Conservation (phyloP, 2,797 vertebrate genomes). For the Natrix natrix region DNA sequence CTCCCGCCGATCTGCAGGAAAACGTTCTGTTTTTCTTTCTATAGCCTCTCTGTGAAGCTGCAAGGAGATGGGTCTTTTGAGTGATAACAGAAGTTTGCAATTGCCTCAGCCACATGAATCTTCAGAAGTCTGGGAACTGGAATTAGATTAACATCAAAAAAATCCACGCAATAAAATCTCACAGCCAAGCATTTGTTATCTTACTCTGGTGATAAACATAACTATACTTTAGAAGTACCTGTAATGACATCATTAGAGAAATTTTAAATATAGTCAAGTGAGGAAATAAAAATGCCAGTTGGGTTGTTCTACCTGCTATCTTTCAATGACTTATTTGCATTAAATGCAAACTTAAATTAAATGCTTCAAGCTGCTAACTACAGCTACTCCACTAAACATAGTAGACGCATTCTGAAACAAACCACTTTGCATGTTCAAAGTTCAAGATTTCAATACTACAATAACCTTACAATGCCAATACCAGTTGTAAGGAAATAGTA, state of each 20-base stretch:
- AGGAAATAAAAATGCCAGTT: background rate
- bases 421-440: background rate
- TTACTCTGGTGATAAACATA: background rate
- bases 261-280: background rate
- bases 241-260: background rate
- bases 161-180: background rate
- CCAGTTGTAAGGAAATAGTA: background rate
- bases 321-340: background rate
- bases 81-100: background rate
- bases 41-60: background rate
- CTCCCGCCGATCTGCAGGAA: background rate
- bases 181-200: background rate
- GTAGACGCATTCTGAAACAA: background rate
- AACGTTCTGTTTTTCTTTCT: background rate
- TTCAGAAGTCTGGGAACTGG: background rate
- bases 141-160: background rate
- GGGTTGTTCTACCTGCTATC: background rate
- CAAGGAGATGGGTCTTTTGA: background rate
- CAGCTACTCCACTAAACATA: background rate
- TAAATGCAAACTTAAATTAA: background rate
- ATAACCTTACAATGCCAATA: background rate
- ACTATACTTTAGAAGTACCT: background rate
- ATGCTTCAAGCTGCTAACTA: background rate
- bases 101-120: background rate
- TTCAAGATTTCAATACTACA: background rate